These are phyloP conservation scores for Chelonus formosanus DNA, from an alignment of 2,888 invertebrate species.

Conservation along the genomic window DNA sequence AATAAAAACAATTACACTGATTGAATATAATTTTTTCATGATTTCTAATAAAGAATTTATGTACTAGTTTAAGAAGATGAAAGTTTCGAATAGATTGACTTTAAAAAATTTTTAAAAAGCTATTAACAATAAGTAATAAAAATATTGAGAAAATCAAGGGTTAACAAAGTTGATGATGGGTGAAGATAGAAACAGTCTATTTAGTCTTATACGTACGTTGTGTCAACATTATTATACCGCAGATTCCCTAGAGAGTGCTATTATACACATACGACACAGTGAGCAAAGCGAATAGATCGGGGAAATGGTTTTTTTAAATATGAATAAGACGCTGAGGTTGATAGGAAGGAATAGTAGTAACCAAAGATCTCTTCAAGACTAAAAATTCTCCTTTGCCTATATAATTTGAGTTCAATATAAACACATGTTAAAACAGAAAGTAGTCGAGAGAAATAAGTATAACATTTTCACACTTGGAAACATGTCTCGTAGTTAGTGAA, in stretches of 20 bases:
- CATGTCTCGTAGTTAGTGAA: not conserved
- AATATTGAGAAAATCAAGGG: slow-evolving; percentile 32
- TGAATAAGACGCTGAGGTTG: slow-evolving; percentile 44
- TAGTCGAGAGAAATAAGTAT: no score
- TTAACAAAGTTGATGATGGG: slow-evolving; percentile 30
- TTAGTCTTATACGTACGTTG: slow-evolving; percentile 52
- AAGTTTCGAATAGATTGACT: no score
- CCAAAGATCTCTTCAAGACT: slow-evolving; percentile 8
- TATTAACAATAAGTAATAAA: no score
- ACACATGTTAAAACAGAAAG: no score
- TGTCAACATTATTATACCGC: slow-evolving; percentile 61
- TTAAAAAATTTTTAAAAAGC: no score
- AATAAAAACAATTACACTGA: no score
- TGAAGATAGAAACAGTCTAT: slow-evolving; percentile 45
- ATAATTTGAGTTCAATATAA: not conserved
- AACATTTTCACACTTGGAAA: no score
- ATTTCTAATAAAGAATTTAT: no score
- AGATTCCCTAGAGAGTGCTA: slow-evolving; percentile 55
- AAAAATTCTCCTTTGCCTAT: not conserved
- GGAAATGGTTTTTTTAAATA: slow-evolving; percentile 58
- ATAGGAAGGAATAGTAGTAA: slow-evolving; percentile 12
- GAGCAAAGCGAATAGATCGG: slow-evolving; percentile 50
- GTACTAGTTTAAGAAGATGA: no score
- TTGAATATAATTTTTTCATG: no score
- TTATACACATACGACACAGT: slow-evolving; percentile 29